A percentile compares a stretch with the other conserved stretches of the same genome.
These are phyloP conservation scores for Leptarthrus brevirostris DNA, from an alignment of 2,888 invertebrate species.

Conservation along the genomic window DNA sequence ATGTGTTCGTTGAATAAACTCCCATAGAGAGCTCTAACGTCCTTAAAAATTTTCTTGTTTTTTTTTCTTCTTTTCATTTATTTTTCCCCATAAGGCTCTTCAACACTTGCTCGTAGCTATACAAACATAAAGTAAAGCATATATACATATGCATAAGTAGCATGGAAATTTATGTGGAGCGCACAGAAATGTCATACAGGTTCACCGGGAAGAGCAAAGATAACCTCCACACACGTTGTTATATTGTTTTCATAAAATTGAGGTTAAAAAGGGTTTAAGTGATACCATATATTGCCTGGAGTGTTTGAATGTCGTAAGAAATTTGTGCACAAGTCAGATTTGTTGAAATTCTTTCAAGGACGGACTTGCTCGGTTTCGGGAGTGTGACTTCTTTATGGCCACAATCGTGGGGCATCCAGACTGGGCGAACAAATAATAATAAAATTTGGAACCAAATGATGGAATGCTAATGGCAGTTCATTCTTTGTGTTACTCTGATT, in stretches of 20 bases:
- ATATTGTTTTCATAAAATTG: conserved; percentile 47
- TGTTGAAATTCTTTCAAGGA: conserved; percentile 31
- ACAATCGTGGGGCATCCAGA: not conserved
- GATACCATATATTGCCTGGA: conserved; percentile 39
- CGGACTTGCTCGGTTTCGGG: not conserved
- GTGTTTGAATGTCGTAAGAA: conserved; percentile 41
- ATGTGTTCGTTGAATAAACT: not conserved
- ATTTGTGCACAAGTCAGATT: conserved; percentile 46
- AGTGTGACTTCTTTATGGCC: conserved; percentile 33
- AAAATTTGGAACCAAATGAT: too few species aligned
- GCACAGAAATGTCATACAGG: not conserved
- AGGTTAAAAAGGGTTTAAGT: conserved; percentile 47
- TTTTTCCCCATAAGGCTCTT: conserved; percentile 10
- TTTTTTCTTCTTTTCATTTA: not conserved
- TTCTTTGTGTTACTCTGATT: too few species aligned
- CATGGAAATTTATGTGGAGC: conserved; percentile 18
- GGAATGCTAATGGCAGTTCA: too few species aligned
- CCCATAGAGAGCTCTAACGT: conserved; percentile 3
- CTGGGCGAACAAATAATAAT: too few species aligned
- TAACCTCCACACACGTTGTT: conserved; percentile 24
- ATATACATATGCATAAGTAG: conserved; percentile 1
- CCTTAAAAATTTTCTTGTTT: too few species aligned
- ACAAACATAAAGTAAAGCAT: not conserved
- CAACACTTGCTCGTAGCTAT: conserved; percentile 15
- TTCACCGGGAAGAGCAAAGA: not conserved